Evolutionary conservation across 2,888 invertebrate species (phyloP).

Genomic region (Tenthredo amoena): DNA sequence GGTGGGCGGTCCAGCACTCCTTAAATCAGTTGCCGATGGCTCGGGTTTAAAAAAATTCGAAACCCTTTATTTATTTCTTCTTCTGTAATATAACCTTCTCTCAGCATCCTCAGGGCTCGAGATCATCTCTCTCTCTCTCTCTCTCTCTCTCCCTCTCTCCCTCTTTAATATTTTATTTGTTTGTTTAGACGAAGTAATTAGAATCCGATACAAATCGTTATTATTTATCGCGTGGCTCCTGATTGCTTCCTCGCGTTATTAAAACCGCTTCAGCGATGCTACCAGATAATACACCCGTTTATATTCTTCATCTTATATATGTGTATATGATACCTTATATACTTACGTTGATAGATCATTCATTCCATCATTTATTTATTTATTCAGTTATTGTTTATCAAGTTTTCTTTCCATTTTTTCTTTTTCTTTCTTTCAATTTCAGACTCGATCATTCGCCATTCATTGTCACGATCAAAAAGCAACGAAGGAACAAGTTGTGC

Average conservation of each 20-base stretch:
- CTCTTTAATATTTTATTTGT: conserved; percentile 70
- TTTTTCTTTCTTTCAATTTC: background rate
- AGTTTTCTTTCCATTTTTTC: background rate
- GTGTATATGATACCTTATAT: background rate
- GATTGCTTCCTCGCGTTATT: conserved; percentile 73
- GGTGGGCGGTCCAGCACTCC: conserved; percentile 77
- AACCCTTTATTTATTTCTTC: conserved; percentile 39
- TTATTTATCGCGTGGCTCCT: conserved; percentile 71
- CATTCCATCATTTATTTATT: background rate
- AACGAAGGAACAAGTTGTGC: background rate
- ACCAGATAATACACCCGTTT: conserved; percentile 43
- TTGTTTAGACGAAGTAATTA: conserved; percentile 77
- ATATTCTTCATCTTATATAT: background rate
- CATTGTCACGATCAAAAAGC: background rate
- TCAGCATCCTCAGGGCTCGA: conserved; percentile 31
- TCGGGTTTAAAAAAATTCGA: conserved; percentile 39
- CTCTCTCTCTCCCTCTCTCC: background rate
- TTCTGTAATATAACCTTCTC: conserved; percentile 69
- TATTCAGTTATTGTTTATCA: background rate
- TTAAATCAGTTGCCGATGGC: conserved; percentile 74
- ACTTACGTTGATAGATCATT: background rate
- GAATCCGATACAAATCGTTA: conserved; percentile 77
- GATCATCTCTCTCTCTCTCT: too few relatives aligned
- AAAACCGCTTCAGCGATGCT: conserved; percentile 61
- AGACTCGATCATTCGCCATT: background rate